Percentiles rank a stretch among this genome's conserved stretches.
These are phyloP conservation scores for Callitettix versicolor DNA, from an alignment of 1,140 invertebrate species.

Conservation along the genomic window DNA sequence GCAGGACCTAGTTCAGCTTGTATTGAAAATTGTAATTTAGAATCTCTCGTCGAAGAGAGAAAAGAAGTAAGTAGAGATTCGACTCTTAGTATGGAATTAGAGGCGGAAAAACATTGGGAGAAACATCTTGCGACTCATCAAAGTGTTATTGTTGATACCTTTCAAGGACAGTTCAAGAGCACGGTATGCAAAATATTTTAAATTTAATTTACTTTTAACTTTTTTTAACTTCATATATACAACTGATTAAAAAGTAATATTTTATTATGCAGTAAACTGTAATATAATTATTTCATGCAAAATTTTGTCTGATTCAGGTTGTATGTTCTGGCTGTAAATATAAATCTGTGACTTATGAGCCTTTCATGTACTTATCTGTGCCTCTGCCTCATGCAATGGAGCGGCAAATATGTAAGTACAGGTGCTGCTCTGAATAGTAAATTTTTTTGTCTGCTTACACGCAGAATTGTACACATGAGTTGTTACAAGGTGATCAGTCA, in stretches of 20 bases:
- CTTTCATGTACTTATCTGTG: slow-evolving; percentile 63
- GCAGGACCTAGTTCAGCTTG: not conserved
- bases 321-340: slow-evolving; percentile 55
- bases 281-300: not conserved
- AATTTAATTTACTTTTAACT: not conserved
- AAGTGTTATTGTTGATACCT: slow-evolving; percentile 56
- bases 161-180: slow-evolving; percentile 62
- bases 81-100: slow-evolving; percentile 30
- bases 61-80: not conserved
- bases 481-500: no score
- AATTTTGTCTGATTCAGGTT: slow-evolving; percentile 43
- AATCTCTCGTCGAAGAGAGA: no score
- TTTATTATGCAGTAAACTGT: not conserved
- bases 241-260: not conserved
- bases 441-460: no score
- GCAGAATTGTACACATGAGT: no score
- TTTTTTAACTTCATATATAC: not conserved
- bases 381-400: slow-evolving; percentile 57
- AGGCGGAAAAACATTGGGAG: slow-evolving; percentile 50
- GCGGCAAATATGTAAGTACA: slow-evolving; percentile 45
- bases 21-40: no score
- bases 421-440: no score
- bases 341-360: slow-evolving; percentile 58
- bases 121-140: slow-evolving; percentile 47
- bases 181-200: slow-evolving; percentile 38